Base-by-base conservation (phyloP, 1,140 invertebrate species). In the Hylyphantes graminicola region DNA sequence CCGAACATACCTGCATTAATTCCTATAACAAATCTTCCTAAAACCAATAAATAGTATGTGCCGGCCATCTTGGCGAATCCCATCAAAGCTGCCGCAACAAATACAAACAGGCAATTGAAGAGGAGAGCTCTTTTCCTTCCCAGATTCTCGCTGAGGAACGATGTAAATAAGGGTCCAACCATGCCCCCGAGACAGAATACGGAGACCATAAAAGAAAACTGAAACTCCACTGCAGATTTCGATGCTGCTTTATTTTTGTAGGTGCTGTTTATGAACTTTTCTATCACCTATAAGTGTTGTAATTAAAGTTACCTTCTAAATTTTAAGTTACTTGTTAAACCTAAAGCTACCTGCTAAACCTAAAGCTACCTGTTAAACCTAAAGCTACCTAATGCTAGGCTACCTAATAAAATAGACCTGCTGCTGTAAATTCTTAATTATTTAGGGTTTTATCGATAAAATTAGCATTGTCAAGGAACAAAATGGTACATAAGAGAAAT, bases 121-220 rank as follows among this genome's bases (percentile, higher is more conserved):
- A 97, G 87, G 0, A 98, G 89, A 76, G 94, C 94, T 0, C 93
- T 92, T 90, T 96, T 96, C 61, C 95, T 92, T 2, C 96, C 96
- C 86, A 95, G 93, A 85, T 91, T 92, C 87, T 95, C 93, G 70
- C 94, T 93, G 1, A 95, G 89, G 55, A 92, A 90, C 7, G 96
- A 95, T 0, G 95, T 94, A n/a, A 94, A 86, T 0, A 95, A 90
- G 2, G 95, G 96, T 2, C 96, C 96, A 75, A 97, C 92, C 94
- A 97, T 97, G 10, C 96, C 96, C 6, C 96, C 96, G 13, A 96
- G 92, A 88, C 95, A 96, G 89, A 95, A 96, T 65, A 97, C 94
- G 7, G 95, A 90, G 0, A 97, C 96, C 0, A 94, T 93, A n/a
- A 95, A 90, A 0, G 95, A 92, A 92, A 93, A 95, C 21, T 94